A percentile compares a stretch with the other conserved stretches of the same genome.
Evolutionary conservation across 2,113 vertebrate genomes (phyloP).

Genomic region (Chrysochloris asiatica): DNA sequence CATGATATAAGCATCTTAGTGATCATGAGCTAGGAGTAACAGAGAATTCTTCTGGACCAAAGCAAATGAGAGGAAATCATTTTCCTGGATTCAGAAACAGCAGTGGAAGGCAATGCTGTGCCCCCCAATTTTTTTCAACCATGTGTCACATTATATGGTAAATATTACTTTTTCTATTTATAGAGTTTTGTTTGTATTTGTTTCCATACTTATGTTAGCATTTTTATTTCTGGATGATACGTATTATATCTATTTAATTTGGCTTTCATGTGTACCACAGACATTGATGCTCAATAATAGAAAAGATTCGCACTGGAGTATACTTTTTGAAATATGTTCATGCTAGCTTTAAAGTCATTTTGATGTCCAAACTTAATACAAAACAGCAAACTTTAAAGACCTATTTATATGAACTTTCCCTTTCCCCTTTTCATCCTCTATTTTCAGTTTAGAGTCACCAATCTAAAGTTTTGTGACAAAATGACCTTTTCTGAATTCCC

Average conservation of each 20-base stretch:
- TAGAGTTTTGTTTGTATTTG: neutral
- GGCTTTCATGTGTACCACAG: constrained; percentile 4
- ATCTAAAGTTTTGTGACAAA: neutral
- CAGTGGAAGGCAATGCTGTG: neutral
- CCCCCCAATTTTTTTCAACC: too few species aligned
- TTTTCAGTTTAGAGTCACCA: neutral
- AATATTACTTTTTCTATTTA: constrained; percentile 34
- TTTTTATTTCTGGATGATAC: constrained; percentile 15
- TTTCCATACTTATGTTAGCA: constrained; percentile 1
- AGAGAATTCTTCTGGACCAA: neutral
- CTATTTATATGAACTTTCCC: neutral
- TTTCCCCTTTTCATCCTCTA: neutral
- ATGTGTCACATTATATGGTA: constrained; percentile 21
- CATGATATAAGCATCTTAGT: neutral
- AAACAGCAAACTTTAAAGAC: neutral
- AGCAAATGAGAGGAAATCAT: neutral
- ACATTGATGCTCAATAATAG: neutral
- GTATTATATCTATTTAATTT: constrained; percentile 6
- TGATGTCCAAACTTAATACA: neutral
- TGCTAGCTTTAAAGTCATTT: constrained; percentile 16
- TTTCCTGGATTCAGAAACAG: neutral
- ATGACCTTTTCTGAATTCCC: constrained; percentile 42
- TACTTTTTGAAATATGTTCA: constrained; percentile 42
- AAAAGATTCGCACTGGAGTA: neutral
- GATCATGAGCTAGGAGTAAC: neutral